Conservation (phyloP, 1,140 invertebrate species). For the Bicyclus anynana region DNA sequence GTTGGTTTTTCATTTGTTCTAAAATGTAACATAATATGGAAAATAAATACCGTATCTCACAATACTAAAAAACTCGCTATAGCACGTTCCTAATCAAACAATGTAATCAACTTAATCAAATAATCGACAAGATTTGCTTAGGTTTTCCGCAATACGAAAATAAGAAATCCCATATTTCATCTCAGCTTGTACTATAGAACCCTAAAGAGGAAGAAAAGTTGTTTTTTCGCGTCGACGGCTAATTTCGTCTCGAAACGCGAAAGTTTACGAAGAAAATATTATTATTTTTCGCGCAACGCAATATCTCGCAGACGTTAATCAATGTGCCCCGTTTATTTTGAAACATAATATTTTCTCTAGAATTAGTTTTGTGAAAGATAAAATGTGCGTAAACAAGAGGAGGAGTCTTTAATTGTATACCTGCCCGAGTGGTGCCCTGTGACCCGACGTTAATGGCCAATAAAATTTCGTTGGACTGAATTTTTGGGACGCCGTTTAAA, state of each 20-base stretch:
- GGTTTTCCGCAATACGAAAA: neutral
- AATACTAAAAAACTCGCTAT: too few relatives aligned
- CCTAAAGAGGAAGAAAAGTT: slow-evolving; percentile 12
- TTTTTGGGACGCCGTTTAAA: neutral
- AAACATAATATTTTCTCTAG: slow-evolving; percentile 11
- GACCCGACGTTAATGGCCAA: neutral
- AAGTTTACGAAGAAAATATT: slow-evolving; percentile 27
- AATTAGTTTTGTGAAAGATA: neutral
- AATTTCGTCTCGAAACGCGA: slow-evolving; percentile 22
- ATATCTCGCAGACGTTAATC: slow-evolving; percentile 22
- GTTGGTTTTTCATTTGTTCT: too few relatives aligned
- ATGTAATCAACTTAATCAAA: neutral
- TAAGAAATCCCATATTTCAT: neutral
- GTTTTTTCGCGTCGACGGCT: slow-evolving; percentile 21
- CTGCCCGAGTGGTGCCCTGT: neutral
- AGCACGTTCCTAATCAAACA: too few relatives aligned
- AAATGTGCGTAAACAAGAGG: neutral
- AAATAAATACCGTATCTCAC: too few relatives aligned
- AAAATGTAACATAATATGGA: too few relatives aligned
- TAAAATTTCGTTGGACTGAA: neutral
- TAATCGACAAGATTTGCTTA: neutral
- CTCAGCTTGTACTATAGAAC: neutral
- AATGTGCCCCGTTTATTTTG: slow-evolving; percentile 19
- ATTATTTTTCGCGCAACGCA: slow-evolving; percentile 23
- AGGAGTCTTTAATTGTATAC: neutral